Conservation (phyloP, 2,113 vertebrate genomes). For the Stigmatopora nigra region DNA sequence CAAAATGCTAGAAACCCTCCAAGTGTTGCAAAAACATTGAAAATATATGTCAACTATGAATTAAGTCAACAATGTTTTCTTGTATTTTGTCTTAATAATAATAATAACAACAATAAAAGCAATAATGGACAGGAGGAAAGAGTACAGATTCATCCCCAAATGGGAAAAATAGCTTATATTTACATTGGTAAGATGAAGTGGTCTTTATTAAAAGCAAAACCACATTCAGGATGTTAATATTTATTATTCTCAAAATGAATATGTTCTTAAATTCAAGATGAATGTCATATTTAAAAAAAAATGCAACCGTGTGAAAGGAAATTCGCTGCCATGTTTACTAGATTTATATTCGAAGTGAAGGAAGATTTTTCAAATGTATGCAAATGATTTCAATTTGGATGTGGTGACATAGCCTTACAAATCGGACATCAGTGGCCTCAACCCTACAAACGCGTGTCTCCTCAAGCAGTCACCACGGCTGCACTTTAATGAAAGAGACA, state of each 20-base stretch:
- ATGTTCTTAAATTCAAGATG: conserved; percentile 18
- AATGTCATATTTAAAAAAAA: conserved; percentile 19
- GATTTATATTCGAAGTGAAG: conserved; percentile 10
- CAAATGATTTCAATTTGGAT: conserved; percentile 24
- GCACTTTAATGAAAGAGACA: conserved; percentile 66
- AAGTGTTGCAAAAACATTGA: no score
- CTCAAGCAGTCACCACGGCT: conserved; percentile 41
- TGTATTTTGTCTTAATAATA: no score
- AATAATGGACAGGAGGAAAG: no score
- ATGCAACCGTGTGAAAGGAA: neutral
- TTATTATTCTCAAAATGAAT: neutral
- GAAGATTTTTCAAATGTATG: conserved; percentile 7
- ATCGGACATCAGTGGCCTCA: conserved; percentile 57
- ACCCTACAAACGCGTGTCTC: conserved; percentile 35
- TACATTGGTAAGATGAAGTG: neutral
- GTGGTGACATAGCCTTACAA: conserved; percentile 51
- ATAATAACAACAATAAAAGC: no score
- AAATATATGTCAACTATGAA: no score
- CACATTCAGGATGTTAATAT: conserved; percentile 2
- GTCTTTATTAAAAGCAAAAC: conserved; percentile 2
- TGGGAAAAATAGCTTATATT: neutral
- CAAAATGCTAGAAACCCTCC: no score
- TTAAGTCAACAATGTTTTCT: no score
- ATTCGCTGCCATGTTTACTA: neutral
- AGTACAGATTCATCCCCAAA: no score